These are phyloP conservation scores for Coturnix japonica DNA, from an alignment of 2,113 vertebrate species.

Conservation along the genomic window DNA sequence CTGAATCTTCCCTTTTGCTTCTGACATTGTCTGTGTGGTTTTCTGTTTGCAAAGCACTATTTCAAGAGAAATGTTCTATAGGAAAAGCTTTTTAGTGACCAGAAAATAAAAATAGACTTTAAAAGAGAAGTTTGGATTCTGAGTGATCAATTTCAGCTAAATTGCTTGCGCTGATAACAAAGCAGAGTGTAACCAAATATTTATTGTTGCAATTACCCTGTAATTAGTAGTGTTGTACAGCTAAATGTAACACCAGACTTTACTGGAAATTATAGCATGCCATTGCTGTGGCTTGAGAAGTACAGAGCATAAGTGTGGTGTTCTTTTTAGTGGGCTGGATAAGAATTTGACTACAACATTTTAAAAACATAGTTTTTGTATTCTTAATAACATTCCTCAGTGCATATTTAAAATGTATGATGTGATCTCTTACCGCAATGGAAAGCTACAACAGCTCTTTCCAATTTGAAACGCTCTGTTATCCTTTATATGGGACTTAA, in stretches of 20 bases:
- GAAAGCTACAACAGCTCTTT: conserved; percentile 41
- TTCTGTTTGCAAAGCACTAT: conserved; percentile 61
- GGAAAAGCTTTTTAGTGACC: conserved; percentile 50
- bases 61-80: conserved; percentile 52
- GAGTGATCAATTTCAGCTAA: conserved; percentile 68
- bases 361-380: conserved; percentile 50
- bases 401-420: conserved; percentile 49
- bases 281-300: conserved; percentile 65
- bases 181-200: conserved; percentile 76
- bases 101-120: conserved; percentile 75
- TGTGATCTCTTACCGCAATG: conserved; percentile 48
- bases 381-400: conserved; percentile 44
- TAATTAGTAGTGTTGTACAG: conserved; percentile 73
- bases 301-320: conserved; percentile 36
- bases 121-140: conserved; percentile 54
- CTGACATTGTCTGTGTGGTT: conserved; percentile 35
- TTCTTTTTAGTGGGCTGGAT: conserved; percentile 65
- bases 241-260: conserved; percentile 72
- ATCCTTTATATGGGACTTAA: background rate
- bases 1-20: conserved; percentile 38
- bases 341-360: conserved; percentile 51
- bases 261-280: conserved; percentile 61
- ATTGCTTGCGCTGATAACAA: conserved; percentile 77
- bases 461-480: conserved; percentile 17
- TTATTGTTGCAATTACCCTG: conserved; percentile 75